These are phyloP conservation scores for Microtus oregoni DNA, from an alignment of 2,113 vertebrate species.

Conservation along the genomic window DNA sequence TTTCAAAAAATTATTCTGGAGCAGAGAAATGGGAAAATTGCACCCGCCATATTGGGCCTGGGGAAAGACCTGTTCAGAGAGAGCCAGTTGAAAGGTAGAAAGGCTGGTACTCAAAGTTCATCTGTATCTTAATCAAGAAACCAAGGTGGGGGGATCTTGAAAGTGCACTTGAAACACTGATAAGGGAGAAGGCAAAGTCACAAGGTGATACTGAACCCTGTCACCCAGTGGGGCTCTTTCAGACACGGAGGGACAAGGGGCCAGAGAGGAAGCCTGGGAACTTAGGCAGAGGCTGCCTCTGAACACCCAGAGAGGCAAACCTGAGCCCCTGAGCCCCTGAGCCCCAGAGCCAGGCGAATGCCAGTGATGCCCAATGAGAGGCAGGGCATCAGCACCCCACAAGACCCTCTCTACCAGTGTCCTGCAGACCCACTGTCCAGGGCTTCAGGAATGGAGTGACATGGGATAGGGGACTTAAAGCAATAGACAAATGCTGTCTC, in stretches of 20 bases:
- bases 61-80: neutral
- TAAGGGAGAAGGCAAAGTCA: neutral
- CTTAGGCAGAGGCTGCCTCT: neutral
- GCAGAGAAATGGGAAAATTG: neutral
- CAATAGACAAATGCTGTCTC: neutral
- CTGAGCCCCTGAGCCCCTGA: neutral
- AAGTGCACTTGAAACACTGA: neutral
- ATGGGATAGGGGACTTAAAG: neutral
- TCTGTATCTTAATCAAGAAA: neutral
- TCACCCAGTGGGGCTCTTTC: neutral
- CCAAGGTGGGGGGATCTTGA: neutral
- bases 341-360: neutral
- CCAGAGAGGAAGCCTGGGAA: neutral
- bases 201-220: neutral
- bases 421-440: neutral
- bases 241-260: neutral
- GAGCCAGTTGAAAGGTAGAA: neutral
- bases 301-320: neutral
- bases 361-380: neutral
- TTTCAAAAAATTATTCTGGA: neutral
- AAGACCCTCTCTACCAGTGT: neutral
- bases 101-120: neutral
- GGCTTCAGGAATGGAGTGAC: neutral
- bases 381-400: fast-evolving
- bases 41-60: neutral